Base-by-base conservation (phyloP, 2,113 vertebrate genomes). In the Petaurus breviceps region DNA sequence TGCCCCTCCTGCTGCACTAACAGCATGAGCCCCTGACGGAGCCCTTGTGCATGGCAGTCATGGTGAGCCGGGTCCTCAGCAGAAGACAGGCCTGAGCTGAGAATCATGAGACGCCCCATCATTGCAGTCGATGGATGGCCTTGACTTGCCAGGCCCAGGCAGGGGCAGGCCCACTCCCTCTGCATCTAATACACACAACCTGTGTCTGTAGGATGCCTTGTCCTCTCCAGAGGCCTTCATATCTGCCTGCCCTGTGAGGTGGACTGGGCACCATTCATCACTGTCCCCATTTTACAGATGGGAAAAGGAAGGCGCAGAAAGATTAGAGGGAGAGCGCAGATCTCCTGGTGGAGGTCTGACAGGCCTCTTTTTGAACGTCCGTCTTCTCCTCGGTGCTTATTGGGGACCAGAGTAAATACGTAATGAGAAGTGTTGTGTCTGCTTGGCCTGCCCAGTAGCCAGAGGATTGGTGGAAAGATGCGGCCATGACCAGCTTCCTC, bases 11-110 rank as follows among this genome's bases (percentile, higher is more conserved):
- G 91, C 93, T 96, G 46, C 55, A 6, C 96, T 98, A 98, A 98
- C 96, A 91, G 98, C 98, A 98, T 91, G 98, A 16, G 54, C 95
- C 92, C 91, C 51, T 52, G 31, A 9, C 50, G 2, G 89, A 49
- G 43, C 46, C 47, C 55, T 89, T 28, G 16, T 37, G 96, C 94
- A 61, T 84, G 94, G 95, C 14, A 22, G 9, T 54, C 92, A 92
- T 93, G 93, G 49, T 6, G n/a, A 5, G 9, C 24, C 26, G 3
- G 11, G 89, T 28, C 47, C 90, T n/a, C 90, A 12, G 90, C 31
- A 31, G 90, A 31, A 19, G 26, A 26, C 3, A 25, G 3, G 93
- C 97, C 91, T 84, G 93, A 84, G 51, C 50, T 7, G 77, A 47
- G 16, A 0, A 26, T n/a, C 28, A 53, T 9, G 25, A 23, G 55